These are phyloP conservation scores for Noctua comes DNA, from an alignment of 2,888 invertebrate species.

Conservation along the genomic window DNA sequence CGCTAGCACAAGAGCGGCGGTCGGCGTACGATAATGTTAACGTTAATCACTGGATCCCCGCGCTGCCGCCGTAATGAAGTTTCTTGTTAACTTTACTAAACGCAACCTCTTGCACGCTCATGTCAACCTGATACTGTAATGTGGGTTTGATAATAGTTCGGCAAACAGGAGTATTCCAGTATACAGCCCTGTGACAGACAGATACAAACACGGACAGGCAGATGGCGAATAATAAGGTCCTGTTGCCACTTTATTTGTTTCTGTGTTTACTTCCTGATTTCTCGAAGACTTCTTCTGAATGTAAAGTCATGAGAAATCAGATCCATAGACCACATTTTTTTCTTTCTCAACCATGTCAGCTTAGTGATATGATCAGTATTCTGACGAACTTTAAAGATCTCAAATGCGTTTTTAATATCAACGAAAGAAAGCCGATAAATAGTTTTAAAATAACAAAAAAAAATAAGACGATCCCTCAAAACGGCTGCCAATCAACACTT, in stretches of 20 bases:
- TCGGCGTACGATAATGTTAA: slow-evolving; percentile 70
- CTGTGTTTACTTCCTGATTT: neutral
- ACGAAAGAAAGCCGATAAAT: neutral
- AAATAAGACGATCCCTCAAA: neutral
- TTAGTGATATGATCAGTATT: neutral
- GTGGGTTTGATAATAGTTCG: slow-evolving; percentile 11
- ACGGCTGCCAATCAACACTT: neutral
- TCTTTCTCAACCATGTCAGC: neutral
- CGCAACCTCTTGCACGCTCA: slow-evolving; percentile 59
- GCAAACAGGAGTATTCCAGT: too few relatives aligned
- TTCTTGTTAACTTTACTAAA: slow-evolving; percentile 72
- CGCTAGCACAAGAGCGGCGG: slow-evolving; percentile 51
- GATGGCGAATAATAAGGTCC: neutral
- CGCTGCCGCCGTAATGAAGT: slow-evolving; percentile 72
- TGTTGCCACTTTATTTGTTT: neutral
- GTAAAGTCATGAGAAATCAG: neutral
- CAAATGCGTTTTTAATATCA: neutral
- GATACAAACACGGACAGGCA: neutral
- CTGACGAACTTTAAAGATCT: neutral
- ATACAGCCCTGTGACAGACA: too few relatives aligned
- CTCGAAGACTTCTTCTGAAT: neutral
- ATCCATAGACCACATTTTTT: neutral
- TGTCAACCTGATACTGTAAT: slow-evolving; percentile 47
- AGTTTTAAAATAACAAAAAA: neutral
- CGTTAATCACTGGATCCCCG: slow-evolving; percentile 78